phyloP scores from a whole-genome alignment of 2,888 invertebrate species.

The Pardosa pseudoannulata region DNA sequence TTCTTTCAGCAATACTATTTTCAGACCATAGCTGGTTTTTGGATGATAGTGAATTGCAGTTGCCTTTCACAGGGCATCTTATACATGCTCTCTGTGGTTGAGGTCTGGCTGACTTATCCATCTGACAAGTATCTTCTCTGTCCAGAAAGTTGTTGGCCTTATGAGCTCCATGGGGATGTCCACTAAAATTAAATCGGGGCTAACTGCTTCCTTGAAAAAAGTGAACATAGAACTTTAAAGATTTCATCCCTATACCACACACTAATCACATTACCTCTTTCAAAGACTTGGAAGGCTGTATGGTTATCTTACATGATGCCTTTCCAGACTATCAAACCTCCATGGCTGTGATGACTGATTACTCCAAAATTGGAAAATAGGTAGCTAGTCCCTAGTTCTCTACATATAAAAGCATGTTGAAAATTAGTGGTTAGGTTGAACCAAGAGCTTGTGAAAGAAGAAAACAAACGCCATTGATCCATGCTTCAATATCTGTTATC shows the following conservation, averaged over 20 bases:
- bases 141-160: not conserved
- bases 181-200: not conserved
- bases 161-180: not conserved
- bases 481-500: too few species aligned
- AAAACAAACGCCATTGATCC: not conserved
- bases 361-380: not conserved
- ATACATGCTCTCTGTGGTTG: too few species aligned
- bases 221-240: not conserved
- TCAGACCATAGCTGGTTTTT: too few species aligned
- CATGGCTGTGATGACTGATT: not conserved
- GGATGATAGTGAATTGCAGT: too few species aligned
- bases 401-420: not conserved
- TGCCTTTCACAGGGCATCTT: too few species aligned
- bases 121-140: too few species aligned
- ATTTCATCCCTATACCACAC: not conserved
- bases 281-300: not conserved
- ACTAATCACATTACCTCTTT: too few species aligned
- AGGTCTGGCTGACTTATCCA: too few species aligned
- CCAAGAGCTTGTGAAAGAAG: not conserved
- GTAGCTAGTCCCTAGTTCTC: not conserved
- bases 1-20: too few species aligned
- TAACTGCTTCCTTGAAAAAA: not conserved
- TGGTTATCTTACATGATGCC: not conserved
- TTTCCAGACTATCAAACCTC: not conserved
- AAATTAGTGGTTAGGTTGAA: not conserved